A percentile compares a stretch with the other conserved stretches of the same genome.
Conservation (phyloP, 2,888 invertebrate species). For the Mesochorus sp. region DNA sequence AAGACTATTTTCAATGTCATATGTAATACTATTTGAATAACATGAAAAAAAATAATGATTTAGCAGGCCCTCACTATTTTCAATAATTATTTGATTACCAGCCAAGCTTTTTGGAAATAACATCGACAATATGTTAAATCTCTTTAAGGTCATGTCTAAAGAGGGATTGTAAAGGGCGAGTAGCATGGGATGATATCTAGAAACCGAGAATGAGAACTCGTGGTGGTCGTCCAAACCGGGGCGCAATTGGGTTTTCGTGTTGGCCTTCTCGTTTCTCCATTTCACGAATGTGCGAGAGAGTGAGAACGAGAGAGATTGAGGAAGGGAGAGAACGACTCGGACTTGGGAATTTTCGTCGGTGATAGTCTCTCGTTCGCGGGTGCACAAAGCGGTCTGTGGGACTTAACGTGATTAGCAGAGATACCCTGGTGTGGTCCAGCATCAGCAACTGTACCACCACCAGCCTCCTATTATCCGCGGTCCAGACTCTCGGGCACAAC, state of each 20-base stretch:
- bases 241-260: constrained; percentile 64
- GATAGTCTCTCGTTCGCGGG: constrained; percentile 67
- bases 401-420: constrained; percentile 82
- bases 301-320: constrained; percentile 58
- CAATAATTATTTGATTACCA: too few species aligned
- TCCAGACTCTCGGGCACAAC: constrained; percentile 76
- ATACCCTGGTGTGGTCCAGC: constrained; percentile 74
- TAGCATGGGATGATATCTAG: constrained; percentile 48
- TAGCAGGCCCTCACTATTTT: too few species aligned
- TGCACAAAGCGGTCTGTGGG: constrained; percentile 80
- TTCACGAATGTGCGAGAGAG: constrained; percentile 38
- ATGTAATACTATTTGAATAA: too few species aligned
- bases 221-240: constrained; percentile 41
- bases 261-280: constrained; percentile 52
- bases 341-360: constrained; percentile 76
- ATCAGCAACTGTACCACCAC: constrained; percentile 28
- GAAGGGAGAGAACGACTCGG: constrained; percentile 64
- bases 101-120: background rate
- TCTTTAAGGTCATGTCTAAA: constrained; percentile 31
- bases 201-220: constrained; percentile 58
- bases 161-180: constrained; percentile 5
- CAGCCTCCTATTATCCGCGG: constrained; percentile 78
- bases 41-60: too few species aligned
- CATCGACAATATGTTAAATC: constrained; percentile 29
- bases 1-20: too few species aligned